Base-by-base conservation (phyloP, 2,113 vertebrate genomes). In the Abramis brama region DNA sequence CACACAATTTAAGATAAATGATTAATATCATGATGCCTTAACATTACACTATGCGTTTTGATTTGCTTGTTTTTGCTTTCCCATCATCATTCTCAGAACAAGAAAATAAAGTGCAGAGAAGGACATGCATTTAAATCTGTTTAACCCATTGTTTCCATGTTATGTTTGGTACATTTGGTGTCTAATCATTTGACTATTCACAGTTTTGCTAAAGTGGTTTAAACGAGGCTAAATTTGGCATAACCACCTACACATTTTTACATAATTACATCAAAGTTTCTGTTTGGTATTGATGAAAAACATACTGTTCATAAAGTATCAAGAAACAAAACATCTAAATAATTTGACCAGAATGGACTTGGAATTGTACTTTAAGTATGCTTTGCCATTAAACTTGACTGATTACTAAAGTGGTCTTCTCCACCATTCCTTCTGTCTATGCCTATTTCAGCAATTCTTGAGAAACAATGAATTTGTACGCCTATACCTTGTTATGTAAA, bases 261-360 rank as follows among this genome's bases (percentile, higher is more conserved):
- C 19, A 47, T 47, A 74, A 47, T 47, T 74, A 47, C 43, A 75
- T 75, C 39, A 75, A 73, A 12, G 43, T 75, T 75, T 50, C 43
- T 25, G 71, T 25, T 75, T 47, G 71, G 71, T 10, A 74, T 47
- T 47, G 39, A 47, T 25, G n/a, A 47, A 47, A 47, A 74, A 47
- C 71, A 75, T 13, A n/a, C 36, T 23, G 36, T 43, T 71, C 39
- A 70, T 70, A 36, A 33, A 43, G 5, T 6, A 43, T 23, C 21
- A 71, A n/a, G 36, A n/a, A 71, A 21, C 19, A 43, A 71, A 75
- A 45, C 43, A n/a, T 75, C 5, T 25, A 45, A 36, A 15, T 17
- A 3, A 43, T 60, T 43, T 60, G 5, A 39, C 39, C 23, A 7
- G 33, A 23, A 33, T 36, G 9, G 27, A 79, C 30, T 57, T 59